These are phyloP conservation scores for Sarcophilus harrisii DNA, from an alignment of 2,797 vertebrate genomes.

Conservation along the genomic window DNA sequence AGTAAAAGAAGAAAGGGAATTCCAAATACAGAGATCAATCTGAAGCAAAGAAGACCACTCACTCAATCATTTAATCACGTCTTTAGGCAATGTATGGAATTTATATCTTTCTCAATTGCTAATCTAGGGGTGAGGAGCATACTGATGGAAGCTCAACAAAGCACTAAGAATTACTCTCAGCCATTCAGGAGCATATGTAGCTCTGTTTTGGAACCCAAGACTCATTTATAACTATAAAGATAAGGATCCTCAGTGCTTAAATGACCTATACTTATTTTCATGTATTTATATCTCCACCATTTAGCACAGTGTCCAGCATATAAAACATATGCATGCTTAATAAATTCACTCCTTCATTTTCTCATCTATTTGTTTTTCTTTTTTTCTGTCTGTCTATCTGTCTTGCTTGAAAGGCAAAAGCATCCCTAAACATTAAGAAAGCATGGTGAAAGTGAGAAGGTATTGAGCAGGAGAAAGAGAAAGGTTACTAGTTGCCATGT, in stretches of 20 bases:
- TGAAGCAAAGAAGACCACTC: neutral
- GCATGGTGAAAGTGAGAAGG: neutral
- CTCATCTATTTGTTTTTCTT: neutral
- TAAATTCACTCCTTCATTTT: neutral
- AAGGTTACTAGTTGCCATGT: constrained; percentile 81
- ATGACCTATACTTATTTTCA: neutral
- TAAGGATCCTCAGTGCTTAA: neutral
- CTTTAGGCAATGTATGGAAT: neutral
- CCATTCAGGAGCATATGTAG: neutral
- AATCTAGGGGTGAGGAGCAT: neutral
- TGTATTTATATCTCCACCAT: neutral
- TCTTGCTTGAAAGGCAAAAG: neutral
- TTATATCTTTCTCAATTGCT: neutral
- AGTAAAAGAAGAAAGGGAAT: neutral
- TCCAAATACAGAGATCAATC: neutral
- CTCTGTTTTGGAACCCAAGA: neutral
- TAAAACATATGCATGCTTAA: neutral
- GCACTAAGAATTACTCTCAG: neutral
- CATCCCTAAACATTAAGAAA: neutral
- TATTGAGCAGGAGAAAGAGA: neutral
- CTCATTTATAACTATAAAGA: neutral
- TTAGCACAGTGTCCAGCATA: neutral
- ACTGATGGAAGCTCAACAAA: neutral
- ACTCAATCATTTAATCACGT: neutral
- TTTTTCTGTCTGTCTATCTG: no score